Percentiles rank a stretch among this genome's conserved stretches.
Evolutionary conservation across 2,113 vertebrate genomes (phyloP).

Genomic region (Geococcyx californianus): DNA sequence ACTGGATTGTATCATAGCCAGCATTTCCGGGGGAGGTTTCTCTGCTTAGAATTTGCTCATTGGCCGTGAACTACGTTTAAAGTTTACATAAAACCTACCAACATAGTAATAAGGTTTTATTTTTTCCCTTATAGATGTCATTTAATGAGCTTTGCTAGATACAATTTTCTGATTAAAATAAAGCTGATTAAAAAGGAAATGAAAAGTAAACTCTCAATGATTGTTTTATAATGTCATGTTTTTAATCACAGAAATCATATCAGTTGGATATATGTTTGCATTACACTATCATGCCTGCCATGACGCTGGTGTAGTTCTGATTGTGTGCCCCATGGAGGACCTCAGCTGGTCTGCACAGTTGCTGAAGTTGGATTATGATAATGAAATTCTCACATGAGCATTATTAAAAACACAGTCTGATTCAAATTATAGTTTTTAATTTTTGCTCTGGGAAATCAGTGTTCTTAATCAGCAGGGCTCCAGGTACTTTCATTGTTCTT

Average conservation of each 20-base stretch:
- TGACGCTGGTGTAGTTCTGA: neutral
- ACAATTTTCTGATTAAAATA: slow-evolving; percentile 78
- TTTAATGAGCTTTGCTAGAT: slow-evolving; percentile 61
- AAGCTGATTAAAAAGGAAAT: slow-evolving; percentile 77
- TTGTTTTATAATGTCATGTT: slow-evolving; percentile 52
- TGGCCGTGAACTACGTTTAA: neutral
- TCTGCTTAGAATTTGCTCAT: neutral
- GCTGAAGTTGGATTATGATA: neutral
- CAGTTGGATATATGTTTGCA: slow-evolving; percentile 33
- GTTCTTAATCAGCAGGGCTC: slow-evolving; percentile 21
- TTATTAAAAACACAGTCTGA: neutral
- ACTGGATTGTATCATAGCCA: neutral
- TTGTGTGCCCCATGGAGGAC: neutral
- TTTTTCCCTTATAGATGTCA: slow-evolving; percentile 46
- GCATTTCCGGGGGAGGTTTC: neutral
- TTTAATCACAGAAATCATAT: slow-evolving; percentile 37
- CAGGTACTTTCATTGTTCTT: neutral
- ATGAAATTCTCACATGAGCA: neutral
- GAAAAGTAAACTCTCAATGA: slow-evolving; percentile 69
- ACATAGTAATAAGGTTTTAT: neutral
- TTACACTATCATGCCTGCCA: neutral
- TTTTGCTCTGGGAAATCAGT: slow-evolving; percentile 17
- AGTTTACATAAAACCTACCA: slow-evolving; percentile 16
- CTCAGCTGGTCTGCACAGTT: neutral
- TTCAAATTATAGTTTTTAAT: neutral